Conservation (phyloP, 2,888 invertebrate species). For the Trachelus iudaicus region DNA sequence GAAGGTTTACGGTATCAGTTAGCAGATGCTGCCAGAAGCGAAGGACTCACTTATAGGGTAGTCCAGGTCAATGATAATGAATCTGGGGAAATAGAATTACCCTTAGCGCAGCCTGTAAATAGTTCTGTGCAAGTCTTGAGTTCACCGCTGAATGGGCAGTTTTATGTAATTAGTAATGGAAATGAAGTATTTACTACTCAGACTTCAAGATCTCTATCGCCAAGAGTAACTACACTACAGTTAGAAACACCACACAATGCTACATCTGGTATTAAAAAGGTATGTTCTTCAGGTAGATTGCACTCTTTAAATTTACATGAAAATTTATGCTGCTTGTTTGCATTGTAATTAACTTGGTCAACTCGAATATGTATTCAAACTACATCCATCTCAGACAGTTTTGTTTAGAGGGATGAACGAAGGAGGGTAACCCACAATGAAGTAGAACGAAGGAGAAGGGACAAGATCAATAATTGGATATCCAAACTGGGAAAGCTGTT, state of each 20-base stretch:
- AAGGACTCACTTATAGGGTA: slow-evolving; percentile 75
- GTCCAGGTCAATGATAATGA: slow-evolving; percentile 72
- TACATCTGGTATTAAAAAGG: slow-evolving; percentile 69
- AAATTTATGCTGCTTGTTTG: neutral
- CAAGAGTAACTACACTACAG: slow-evolving; percentile 68
- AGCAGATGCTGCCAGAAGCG: slow-evolving; percentile 35
- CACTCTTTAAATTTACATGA: neutral
- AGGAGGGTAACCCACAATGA: slow-evolving; percentile 92
- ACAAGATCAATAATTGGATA: slow-evolving; percentile 97
- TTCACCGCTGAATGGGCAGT: slow-evolving; percentile 73
- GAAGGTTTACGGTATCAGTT: slow-evolving; percentile 43
- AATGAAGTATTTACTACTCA: slow-evolving; percentile 75
- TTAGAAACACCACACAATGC: slow-evolving; percentile 58
- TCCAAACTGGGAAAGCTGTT: slow-evolving; percentile 87
- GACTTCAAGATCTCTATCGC: slow-evolving; percentile 68
- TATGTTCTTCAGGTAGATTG: slow-evolving; percentile 33
- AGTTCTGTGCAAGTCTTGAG: slow-evolving; percentile 68
- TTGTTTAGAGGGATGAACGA: slow-evolving; percentile 79
- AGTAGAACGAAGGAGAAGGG: slow-evolving; percentile 89
- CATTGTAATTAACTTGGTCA: neutral
- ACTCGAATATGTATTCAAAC: slow-evolving; percentile 3
- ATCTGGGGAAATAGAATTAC: slow-evolving; percentile 61
- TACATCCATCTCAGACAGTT: slow-evolving; percentile 9
- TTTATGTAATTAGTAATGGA: slow-evolving; percentile 82
- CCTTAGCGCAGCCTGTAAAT: slow-evolving; percentile 53